Conservation (phyloP, 2,113 vertebrate species). For the Cyphomyrus discorhynchus region DNA sequence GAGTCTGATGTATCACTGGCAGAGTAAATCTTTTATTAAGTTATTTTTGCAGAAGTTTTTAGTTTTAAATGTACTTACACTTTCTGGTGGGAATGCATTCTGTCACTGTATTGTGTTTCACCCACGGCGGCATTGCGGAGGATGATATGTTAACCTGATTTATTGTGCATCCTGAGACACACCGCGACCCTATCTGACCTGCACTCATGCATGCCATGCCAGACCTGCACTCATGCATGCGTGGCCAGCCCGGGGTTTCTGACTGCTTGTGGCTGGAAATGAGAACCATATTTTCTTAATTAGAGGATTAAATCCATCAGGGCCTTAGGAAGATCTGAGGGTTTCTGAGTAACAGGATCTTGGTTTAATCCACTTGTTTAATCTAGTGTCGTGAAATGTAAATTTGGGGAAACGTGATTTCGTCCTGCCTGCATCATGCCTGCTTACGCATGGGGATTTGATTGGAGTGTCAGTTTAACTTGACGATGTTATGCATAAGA, state of each 20-base stretch:
- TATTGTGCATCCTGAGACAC: neutral
- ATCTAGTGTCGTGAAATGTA: neutral
- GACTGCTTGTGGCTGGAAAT: neutral
- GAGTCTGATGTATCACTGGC: neutral
- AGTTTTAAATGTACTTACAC: neutral
- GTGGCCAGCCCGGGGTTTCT: neutral
- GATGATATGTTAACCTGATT: neutral
- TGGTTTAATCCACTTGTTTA: conserved; percentile 5
- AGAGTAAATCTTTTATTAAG: neutral
- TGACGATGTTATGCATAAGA: neutral
- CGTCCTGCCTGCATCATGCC: neutral
- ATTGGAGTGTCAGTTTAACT: neutral
- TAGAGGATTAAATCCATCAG: neutral
- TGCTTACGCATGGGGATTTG: neutral
- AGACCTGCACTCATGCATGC: too few species aligned
- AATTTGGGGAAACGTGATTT: neutral
- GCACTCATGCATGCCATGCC: neutral
- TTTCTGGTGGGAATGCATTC: neutral
- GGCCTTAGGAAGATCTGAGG: conserved; percentile 5
- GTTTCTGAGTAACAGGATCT: neutral
- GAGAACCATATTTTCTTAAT: neutral
- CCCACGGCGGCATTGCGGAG: neutral
- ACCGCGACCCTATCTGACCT: neutral
- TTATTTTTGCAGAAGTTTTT: neutral
- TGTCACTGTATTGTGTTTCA: neutral